Evolutionary conservation across 92 coral and sea anemone genomes (phyloP).

Genomic region (Parazoanthus atlanticus): DNA sequence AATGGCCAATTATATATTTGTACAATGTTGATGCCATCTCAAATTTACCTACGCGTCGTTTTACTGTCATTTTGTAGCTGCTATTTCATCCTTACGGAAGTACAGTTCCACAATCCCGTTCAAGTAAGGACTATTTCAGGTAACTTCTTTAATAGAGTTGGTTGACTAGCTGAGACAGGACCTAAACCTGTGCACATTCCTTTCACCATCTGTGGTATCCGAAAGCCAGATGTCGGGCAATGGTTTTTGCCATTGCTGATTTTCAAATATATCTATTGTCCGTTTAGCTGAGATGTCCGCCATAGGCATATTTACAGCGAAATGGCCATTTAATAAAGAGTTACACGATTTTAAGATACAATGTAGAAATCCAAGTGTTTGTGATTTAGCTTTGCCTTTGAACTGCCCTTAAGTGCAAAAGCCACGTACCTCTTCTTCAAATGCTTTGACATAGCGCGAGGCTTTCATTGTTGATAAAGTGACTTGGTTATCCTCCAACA

Average conservation of each 20-base stretch:
- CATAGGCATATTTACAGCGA: no score
- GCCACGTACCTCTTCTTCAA: conserved; percentile 82
- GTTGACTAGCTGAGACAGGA: no score
- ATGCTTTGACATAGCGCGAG: conserved; percentile 96
- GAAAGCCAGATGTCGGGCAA: not conserved
- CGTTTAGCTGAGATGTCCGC: no score
- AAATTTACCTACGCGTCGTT: not conserved
- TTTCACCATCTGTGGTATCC: not conserved
- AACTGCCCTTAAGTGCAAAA: not conserved
- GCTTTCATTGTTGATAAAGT: conserved; percentile 99
- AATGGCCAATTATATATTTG: no score
- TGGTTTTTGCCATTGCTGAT: no score
- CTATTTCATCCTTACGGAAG: not conserved
- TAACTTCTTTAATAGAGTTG: not conserved
- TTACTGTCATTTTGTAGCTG: not conserved
- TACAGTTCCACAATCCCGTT: not conserved
- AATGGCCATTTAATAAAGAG: not conserved
- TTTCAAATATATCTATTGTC: no score
- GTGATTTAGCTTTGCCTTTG: not conserved
- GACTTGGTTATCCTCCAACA: conserved; percentile 96
- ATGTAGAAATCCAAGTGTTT: no score
- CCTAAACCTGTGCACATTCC: not conserved
- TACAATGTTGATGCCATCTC: not conserved
- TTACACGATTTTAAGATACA: no score
- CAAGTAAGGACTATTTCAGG: not conserved